Percentiles rank a stretch among this genome's conserved stretches.
Evolutionary conservation across 2,113 vertebrate species (phyloP).

Genomic region (Pluvialis apricaria): DNA sequence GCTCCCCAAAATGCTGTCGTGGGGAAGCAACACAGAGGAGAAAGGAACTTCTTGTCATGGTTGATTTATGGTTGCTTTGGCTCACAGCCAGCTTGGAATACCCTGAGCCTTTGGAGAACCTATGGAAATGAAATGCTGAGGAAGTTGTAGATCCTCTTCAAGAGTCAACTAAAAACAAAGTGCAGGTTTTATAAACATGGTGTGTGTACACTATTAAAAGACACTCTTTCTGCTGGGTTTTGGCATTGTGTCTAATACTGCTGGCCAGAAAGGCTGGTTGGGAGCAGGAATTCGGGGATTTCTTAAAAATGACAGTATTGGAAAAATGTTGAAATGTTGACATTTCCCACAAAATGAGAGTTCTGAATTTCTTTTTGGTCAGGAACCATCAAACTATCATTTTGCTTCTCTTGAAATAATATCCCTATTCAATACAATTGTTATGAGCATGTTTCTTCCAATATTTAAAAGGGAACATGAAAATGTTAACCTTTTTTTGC

Average conservation of each 20-base stretch:
- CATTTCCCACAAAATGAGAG: conserved; percentile 21
- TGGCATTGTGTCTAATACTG: neutral
- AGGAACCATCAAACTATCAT: neutral
- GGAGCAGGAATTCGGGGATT: conserved; percentile 34
- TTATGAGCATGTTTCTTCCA: neutral
- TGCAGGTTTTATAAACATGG: neutral
- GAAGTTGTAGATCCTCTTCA: neutral
- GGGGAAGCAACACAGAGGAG: neutral
- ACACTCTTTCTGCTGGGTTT: neutral
- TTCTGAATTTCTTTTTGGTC: neutral
- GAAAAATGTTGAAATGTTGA: conserved; percentile 27
- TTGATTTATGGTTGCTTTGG: neutral
- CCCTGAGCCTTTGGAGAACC: neutral
- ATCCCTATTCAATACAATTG: neutral
- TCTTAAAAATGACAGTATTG: conserved; percentile 23
- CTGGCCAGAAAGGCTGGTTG: neutral
- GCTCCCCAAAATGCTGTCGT: neutral
- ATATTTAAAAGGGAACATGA: neutral
- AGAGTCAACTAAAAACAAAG: neutral
- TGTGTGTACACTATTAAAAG: neutral
- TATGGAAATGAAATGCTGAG: neutral
- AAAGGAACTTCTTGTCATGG: neutral
- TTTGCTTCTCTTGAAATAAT: neutral
- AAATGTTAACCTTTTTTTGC: neutral
- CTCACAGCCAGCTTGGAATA: neutral